Evolutionary conservation across 2,113 vertebrate genomes (phyloP).

Genomic region (Trogon surrucura): DNA sequence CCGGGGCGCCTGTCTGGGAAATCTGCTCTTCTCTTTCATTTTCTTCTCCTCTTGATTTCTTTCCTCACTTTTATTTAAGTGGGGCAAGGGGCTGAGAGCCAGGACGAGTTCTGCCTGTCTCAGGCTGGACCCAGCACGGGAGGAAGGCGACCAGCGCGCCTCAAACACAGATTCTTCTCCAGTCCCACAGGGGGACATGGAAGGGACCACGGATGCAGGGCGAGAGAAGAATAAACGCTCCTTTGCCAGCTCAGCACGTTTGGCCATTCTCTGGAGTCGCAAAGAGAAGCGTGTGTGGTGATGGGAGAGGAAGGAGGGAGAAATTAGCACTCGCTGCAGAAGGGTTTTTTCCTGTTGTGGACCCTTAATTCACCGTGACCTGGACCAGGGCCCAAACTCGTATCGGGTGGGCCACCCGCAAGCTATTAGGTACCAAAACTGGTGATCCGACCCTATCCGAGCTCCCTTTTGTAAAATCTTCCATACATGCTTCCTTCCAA

Average conservation of each 20-base stretch:
- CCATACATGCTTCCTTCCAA: background rate
- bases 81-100: background rate
- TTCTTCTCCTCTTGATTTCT: background rate
- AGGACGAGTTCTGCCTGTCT: background rate
- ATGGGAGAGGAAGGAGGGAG: background rate
- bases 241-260: background rate
- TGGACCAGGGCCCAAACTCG: background rate
- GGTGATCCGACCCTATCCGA: background rate
- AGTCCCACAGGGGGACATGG: background rate
- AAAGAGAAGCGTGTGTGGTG: background rate
- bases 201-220: background rate
- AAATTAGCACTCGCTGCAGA: background rate
- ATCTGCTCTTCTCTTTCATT: accelerated
- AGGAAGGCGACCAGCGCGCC: accelerated
- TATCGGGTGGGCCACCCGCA: background rate
- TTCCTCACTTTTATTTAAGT: background rate
- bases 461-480: background rate
- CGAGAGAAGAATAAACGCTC: background rate
- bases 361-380: background rate
- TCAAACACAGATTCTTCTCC: accelerated
- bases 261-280: accelerated
- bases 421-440: background rate
- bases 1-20: background rate
- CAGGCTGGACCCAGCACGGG: accelerated
- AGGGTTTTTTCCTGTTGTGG: background rate